phyloP scores from a whole-genome alignment of 1,140 invertebrate species.

The Ostrea denselamellosa region DNA sequence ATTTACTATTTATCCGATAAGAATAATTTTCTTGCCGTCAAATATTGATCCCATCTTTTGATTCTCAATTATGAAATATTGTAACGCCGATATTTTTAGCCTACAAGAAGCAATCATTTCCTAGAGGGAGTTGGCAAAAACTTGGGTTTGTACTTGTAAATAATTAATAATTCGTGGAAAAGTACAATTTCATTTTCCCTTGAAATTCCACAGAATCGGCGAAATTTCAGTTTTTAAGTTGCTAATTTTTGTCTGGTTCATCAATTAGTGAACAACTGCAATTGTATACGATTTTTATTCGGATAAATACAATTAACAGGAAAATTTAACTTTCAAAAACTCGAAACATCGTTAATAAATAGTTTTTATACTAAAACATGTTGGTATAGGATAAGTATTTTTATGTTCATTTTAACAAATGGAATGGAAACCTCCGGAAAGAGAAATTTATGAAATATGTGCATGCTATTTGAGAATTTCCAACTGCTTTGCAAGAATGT shows the following conservation, averaged over 20 bases:
- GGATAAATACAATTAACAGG: neutral
- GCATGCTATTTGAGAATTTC: neutral
- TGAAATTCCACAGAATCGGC: neutral
- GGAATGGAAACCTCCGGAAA: neutral
- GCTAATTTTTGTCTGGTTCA: neutral
- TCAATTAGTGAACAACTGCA: neutral
- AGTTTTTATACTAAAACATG: neutral
- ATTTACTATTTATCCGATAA: neutral
- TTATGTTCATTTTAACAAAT: neutral
- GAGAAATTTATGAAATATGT: too few species aligned
- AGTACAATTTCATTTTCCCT: slow-evolving; percentile 15
- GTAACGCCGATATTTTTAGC: neutral
- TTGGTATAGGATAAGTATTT: neutral
- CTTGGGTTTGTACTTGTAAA: neutral
- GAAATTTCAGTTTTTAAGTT: neutral
- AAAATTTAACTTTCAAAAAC: neutral
- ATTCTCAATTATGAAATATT: slow-evolving; percentile 16
- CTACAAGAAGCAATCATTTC: neutral
- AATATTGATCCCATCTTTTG: neutral
- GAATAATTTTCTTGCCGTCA: neutral
- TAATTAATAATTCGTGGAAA: neutral
- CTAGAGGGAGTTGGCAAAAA: neutral
- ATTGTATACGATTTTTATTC: neutral
- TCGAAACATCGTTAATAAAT: neutral
- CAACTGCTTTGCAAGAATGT: slow-evolving; percentile 8